phyloP scores from a whole-genome alignment of 30 jellyfish, hydroid and myxozoan species.

The Clytia hemisphaerica region DNA sequence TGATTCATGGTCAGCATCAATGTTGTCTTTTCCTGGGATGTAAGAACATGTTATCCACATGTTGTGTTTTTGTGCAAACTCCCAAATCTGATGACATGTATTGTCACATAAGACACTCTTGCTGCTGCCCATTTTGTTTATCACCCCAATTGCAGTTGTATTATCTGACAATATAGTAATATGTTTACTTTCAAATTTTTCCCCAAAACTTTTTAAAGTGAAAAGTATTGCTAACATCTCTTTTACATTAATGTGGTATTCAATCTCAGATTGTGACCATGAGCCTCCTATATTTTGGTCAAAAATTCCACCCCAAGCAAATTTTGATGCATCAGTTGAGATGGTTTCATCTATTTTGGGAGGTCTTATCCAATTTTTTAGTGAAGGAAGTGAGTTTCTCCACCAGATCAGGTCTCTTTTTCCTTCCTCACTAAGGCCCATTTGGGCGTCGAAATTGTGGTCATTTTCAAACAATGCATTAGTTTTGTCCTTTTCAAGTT shows the following conservation, averaged over 20 bases:
- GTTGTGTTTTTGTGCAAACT: conserved; percentile 20
- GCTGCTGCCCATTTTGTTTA: conserved; percentile 49
- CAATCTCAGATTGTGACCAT: conserved; percentile 37
- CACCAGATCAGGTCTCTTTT: conserved; percentile 27
- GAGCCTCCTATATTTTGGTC: conserved; percentile 23
- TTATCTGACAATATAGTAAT: conserved; percentile 43
- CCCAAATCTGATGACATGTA: conserved; percentile 11
- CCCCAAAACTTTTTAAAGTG: conserved; percentile 1
- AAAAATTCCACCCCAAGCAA: conserved; percentile 44
- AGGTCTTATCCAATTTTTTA: too few relatives aligned
- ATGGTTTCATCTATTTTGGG: conserved; percentile 13
- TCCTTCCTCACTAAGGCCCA: conserved; percentile 10
- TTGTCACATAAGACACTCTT: conserved; percentile 14
- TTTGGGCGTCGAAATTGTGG: conserved; percentile 14
- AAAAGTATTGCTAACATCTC: conserved; percentile 28
- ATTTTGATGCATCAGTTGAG: conserved; percentile 48
- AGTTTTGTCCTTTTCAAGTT: conserved; percentile 36
- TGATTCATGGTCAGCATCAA: conserved; percentile 33
- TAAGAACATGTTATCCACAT: conserved; percentile 35
- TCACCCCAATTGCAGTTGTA: conserved; percentile 41
- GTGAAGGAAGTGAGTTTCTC: not conserved
- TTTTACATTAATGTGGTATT: conserved; percentile 21
- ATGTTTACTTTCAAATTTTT: conserved; percentile 19
- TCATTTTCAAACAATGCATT: conserved; percentile 4
- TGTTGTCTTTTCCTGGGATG: conserved; percentile 38